Evolutionary conservation across 2,888 invertebrate genomes (phyloP).

Genomic region (Nesidiocoris tenuis): DNA sequence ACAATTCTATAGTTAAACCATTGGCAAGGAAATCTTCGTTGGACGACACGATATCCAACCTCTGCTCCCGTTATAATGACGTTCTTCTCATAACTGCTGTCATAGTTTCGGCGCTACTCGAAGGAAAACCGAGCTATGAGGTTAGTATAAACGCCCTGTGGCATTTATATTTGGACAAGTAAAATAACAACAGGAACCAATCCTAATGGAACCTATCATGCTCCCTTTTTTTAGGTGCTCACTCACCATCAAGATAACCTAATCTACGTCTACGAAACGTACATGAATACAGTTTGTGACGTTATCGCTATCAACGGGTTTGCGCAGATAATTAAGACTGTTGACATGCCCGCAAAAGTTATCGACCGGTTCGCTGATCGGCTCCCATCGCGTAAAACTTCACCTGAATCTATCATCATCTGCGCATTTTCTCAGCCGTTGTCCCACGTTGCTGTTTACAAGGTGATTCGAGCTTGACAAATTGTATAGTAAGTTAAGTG

Average conservation of each 20-base stretch:
- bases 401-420: conserved; percentile 62
- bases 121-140: conserved; percentile 45
- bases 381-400: conserved; percentile 56
- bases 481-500: too few species aligned
- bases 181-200: too few species aligned
- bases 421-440: conserved; percentile 65
- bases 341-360: conserved; percentile 63
- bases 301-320: conserved; percentile 72
- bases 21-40: conserved; percentile 52
- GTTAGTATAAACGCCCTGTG: neutral
- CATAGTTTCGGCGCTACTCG: conserved; percentile 44
- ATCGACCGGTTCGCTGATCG: conserved; percentile 62
- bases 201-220: too few species aligned
- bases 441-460: conserved; percentile 63
- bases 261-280: conserved; percentile 45
- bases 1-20: conserved; percentile 60
- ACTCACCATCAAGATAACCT: conserved; percentile 43
- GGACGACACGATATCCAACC: conserved; percentile 48
- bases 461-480: conserved; percentile 53
- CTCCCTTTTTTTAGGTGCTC: conserved; percentile 37
- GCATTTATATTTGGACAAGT: neutral
- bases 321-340: conserved; percentile 63
- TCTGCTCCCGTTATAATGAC: conserved; percentile 48
- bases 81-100: conserved; percentile 48
- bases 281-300: conserved; percentile 61